phyloP scores from a whole-genome alignment of 1,140 invertebrate species.

The Teleogryllus occipitalis region DNA sequence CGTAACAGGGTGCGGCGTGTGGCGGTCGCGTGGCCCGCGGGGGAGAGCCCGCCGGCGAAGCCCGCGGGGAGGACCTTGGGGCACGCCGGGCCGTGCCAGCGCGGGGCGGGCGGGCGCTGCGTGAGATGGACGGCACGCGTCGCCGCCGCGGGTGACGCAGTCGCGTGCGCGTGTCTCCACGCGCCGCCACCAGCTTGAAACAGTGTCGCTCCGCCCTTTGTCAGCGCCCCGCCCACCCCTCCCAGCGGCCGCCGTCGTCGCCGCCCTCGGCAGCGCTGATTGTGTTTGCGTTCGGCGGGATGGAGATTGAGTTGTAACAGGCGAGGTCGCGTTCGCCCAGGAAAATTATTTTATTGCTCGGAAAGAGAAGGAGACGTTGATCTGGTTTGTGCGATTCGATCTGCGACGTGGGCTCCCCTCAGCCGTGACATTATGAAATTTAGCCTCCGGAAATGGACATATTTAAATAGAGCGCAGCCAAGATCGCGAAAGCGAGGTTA shows the following conservation, averaged over 20 bases:
- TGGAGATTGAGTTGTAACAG: neutral
- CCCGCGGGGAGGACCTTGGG: no score
- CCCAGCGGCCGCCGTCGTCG: no score
- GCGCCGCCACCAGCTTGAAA: neutral
- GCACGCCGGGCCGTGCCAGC: no score
- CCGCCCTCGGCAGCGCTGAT: neutral
- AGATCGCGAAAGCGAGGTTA: no score
- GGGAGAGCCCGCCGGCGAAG: no score
- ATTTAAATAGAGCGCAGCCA: no score
- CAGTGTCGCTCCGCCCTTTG: neutral
- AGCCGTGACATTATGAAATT: no score
- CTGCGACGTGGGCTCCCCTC: neutral
- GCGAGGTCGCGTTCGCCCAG: neutral
- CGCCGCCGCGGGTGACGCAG: no score
- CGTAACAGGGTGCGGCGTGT: no score
- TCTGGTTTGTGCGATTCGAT: neutral
- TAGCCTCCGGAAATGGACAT: no score
- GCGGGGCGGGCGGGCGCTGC: neutral
- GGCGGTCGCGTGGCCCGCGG: no score
- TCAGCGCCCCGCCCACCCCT: no score
- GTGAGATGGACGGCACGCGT: neutral
- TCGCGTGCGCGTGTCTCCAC: neutral
- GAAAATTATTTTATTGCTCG: neutral
- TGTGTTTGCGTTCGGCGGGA: neutral
- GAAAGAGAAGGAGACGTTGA: neutral